Conservation (phyloP, 2,113 vertebrate genomes). For the Anoplopoma fimbria region DNA sequence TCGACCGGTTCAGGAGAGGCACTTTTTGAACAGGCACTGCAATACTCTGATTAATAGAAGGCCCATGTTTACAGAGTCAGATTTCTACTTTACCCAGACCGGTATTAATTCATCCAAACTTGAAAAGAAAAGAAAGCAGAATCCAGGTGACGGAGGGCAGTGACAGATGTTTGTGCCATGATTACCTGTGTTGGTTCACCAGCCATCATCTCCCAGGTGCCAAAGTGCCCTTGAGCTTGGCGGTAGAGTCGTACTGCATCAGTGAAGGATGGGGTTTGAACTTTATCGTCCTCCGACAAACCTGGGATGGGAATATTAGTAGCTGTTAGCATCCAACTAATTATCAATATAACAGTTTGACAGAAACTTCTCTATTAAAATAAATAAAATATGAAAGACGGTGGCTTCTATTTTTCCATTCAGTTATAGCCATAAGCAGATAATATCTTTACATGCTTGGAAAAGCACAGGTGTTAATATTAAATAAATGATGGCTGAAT, state of each 20-base stretch:
- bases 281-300: slow-evolving; percentile 90
- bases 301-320: slow-evolving; percentile 73
- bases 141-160: not conserved
- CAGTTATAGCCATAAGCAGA: too few species aligned
- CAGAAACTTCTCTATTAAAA: too few species aligned
- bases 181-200: slow-evolving; percentile 90
- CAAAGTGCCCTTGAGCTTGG: slow-evolving; percentile 89
- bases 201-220: slow-evolving; percentile 98
- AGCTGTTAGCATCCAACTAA: not conserved
- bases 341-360: too few species aligned
- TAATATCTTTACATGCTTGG: too few species aligned
- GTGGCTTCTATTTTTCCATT: too few species aligned
- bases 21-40: too few species aligned
- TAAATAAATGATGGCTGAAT: too few species aligned
- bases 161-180: not conserved
- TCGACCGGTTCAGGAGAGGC: too few species aligned
- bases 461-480: too few species aligned
- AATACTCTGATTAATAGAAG: not conserved
- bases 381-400: too few species aligned
- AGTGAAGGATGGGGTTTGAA: slow-evolving; percentile 93
- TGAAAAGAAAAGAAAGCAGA: not conserved
- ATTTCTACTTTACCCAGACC: not conserved
- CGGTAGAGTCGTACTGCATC: slow-evolving; percentile 92
- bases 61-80: not conserved
- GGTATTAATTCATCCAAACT: too few species aligned